These are phyloP conservation scores for Laticauda laticaudata DNA, from an alignment of 2,113 vertebrate genomes.

Conservation along the genomic window DNA sequence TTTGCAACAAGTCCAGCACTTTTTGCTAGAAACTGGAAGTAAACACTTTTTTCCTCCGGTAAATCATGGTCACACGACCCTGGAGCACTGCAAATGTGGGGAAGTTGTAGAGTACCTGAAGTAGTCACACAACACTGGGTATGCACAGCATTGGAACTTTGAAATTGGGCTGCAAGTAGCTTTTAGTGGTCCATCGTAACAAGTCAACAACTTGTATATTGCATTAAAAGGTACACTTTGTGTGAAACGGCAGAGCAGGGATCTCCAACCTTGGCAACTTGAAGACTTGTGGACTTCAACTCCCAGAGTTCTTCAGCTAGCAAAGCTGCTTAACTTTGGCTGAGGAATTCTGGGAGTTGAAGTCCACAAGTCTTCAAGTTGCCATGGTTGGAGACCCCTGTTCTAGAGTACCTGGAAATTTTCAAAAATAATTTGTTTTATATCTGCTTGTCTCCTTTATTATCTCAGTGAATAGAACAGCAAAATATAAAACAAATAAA, in stretches of 20 bases:
- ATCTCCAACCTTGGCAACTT: too few relatives aligned
- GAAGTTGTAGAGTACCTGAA: not conserved
- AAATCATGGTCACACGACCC: not conserved
- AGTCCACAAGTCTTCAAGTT: too few relatives aligned
- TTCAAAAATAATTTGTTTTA: not conserved
- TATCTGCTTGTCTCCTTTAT: not conserved
- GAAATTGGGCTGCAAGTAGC: not conserved
- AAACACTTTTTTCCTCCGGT: fast-evolving
- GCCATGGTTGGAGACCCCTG: too few relatives aligned
- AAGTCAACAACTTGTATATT: not conserved
- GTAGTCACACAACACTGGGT: not conserved
- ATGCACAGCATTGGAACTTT: not conserved
- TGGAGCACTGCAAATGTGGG: not conserved
- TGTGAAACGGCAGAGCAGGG: too few relatives aligned
- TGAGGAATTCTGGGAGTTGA: too few relatives aligned
- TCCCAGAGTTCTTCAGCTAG: too few relatives aligned
- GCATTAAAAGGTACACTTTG: too few relatives aligned
- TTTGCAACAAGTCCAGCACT: not conserved
- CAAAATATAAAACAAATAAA: not conserved
- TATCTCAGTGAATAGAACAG: not conserved
- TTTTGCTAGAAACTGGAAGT: not conserved
- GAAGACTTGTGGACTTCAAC: too few relatives aligned
- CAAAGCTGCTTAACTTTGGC: too few relatives aligned
- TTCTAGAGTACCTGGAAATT: not conserved
- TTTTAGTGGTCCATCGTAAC: not conserved